Conservation (phyloP, 1,140 invertebrate species). For the Popillia japonica region DNA sequence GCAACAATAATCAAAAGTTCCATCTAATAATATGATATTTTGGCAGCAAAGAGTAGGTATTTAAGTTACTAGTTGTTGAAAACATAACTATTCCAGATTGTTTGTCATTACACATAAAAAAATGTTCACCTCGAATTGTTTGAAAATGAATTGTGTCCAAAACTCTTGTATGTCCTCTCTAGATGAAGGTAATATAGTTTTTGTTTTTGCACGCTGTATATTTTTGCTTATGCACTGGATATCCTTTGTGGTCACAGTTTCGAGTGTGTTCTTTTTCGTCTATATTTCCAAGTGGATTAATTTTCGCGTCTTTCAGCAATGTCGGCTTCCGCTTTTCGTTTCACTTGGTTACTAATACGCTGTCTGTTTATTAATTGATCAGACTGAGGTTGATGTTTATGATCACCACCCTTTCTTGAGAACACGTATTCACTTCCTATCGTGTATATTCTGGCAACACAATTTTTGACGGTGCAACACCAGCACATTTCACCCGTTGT, state of each 20-base stretch:
- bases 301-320: constrained; percentile 8
- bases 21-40: too few relatives aligned
- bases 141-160: too few relatives aligned
- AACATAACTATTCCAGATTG: not conserved
- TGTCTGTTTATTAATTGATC: constrained; percentile 18
- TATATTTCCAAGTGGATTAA: not conserved
- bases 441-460: not conserved
- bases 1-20: too few relatives aligned
- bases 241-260: not conserved
- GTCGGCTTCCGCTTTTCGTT: not conserved
- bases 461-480: not conserved
- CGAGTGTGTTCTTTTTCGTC: not conserved
- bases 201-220: not conserved
- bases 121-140: not conserved
- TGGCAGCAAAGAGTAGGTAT: too few relatives aligned
- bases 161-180: too few relatives aligned
- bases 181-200: too few relatives aligned
- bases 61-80: not conserved
- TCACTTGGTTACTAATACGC: constrained; percentile 22
- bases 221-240: constrained; percentile 1
- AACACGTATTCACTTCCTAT: not conserved
- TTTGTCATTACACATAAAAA: not conserved
- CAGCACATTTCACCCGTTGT: constrained; percentile 16
- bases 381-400: not conserved
- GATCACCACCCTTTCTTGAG: constrained; percentile 10